Percentiles rank a stretch among this genome's conserved stretches.
These are phyloP conservation scores for Cephalophus harveyi DNA, from an alignment of 2,113 vertebrate species.

Conservation along the genomic window DNA sequence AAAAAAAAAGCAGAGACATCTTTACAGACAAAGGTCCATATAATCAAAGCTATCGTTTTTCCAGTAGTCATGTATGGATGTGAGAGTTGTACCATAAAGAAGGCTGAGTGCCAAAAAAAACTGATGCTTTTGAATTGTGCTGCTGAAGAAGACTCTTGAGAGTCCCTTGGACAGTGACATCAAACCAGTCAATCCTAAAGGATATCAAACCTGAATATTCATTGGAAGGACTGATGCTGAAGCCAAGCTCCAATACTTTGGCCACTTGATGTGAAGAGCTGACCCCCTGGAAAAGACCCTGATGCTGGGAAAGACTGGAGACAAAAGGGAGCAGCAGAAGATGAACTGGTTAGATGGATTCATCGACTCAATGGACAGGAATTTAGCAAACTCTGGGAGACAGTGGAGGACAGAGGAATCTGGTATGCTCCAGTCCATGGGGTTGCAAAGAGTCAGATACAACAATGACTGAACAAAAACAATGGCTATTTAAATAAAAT, in stretches of 20 bases:
- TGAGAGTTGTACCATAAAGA: neutral
- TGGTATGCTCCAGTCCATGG: neutral
- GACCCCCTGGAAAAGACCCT: neutral
- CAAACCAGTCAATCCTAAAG: neutral
- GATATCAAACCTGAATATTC: neutral
- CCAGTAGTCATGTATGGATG: neutral
- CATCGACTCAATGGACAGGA: neutral
- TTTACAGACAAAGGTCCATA: neutral
- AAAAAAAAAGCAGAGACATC: neutral
- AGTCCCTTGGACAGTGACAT: neutral
- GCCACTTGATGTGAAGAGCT: neutral
- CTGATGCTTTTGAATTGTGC: neutral
- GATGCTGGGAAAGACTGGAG: neutral
- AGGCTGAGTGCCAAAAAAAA: neutral
- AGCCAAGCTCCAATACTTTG: neutral
- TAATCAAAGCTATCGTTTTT: neutral
- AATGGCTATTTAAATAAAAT: neutral
- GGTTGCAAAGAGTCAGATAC: neutral
- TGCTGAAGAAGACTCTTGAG: neutral
- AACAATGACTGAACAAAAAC: neutral
- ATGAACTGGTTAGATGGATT: neutral
- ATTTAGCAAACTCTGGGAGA: neutral
- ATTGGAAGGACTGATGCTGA: neutral
- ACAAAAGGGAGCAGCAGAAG: neutral
- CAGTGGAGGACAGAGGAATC: neutral